Evolutionary conservation across 1,140 invertebrate genomes (phyloP).

Genomic region (Harpegnathos saltator): DNA sequence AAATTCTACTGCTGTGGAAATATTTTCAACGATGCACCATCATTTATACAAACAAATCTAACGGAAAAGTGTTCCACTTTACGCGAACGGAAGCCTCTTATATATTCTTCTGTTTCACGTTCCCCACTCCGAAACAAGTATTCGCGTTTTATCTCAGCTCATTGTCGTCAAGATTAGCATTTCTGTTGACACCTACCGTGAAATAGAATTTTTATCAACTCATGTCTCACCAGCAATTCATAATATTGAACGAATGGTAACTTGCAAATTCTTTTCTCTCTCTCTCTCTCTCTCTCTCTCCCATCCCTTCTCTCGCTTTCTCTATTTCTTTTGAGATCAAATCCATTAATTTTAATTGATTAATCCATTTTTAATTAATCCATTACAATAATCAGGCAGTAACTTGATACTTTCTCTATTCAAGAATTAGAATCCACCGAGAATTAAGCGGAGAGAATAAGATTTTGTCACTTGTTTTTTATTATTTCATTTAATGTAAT

Average conservation of each 20-base stretch:
- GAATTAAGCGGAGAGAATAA: too few species aligned
- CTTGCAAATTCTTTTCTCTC: too few species aligned
- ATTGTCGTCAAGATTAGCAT: slow-evolving; percentile 24
- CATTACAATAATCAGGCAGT: too few species aligned
- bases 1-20: background rate
- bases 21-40: background rate
- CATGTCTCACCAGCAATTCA: background rate
- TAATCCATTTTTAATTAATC: too few species aligned
- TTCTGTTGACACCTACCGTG: background rate
- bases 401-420: too few species aligned
- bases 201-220: background rate
- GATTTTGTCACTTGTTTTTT: background rate
- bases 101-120: background rate
- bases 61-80: background rate
- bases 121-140: background rate
- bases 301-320: too few species aligned
- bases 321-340: too few species aligned
- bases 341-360: too few species aligned
- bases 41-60: background rate
- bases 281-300: too few species aligned
- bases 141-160: background rate
- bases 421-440: too few species aligned
- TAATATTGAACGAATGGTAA: too few species aligned
- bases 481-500: too few species aligned
- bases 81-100: background rate